A percentile compares a stretch with the other conserved stretches of the same genome.
phyloP scores from a whole-genome alignment of 2,797 vertebrate genomes.

The Threskiornis aethiopicus region DNA sequence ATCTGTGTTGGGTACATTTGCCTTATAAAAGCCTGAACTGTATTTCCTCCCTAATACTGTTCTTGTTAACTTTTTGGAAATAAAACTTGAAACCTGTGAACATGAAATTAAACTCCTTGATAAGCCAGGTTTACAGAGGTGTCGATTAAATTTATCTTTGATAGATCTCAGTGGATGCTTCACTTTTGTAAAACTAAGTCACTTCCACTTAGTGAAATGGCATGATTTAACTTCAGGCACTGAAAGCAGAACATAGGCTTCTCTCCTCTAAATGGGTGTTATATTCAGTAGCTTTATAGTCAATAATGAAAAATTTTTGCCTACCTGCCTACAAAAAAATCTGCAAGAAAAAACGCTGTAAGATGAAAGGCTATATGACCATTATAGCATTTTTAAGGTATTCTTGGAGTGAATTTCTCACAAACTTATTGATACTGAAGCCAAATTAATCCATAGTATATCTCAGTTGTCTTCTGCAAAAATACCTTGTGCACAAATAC shows the following conservation, averaged over 20 bases:
- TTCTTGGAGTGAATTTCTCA: neutral
- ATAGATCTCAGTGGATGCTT: neutral
- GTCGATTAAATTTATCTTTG: neutral
- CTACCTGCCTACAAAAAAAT: neutral
- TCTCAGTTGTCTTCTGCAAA: neutral
- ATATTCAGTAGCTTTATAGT: neutral
- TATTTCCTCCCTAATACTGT: neutral
- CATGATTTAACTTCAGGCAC: neutral
- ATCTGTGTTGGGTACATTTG: constrained; percentile 29
- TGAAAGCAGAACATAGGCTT: neutral
- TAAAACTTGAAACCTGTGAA: neutral
- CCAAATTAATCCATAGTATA: neutral
- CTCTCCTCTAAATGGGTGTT: neutral
- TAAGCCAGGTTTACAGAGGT: constrained; percentile 14
- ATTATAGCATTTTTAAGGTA: neutral
- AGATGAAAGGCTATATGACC: neutral
- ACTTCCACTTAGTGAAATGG: neutral
- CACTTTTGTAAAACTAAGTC: neutral
- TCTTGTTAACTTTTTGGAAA: neutral
- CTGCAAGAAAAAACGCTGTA: neutral
- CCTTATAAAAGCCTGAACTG: constrained; percentile 8
- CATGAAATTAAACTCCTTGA: constrained; percentile 1
- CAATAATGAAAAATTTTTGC: neutral
- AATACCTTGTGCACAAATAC: neutral
- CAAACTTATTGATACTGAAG: neutral